Base-by-base conservation (phyloP, 2,113 vertebrate genomes). In the Oreotrochilus melanogaster region DNA sequence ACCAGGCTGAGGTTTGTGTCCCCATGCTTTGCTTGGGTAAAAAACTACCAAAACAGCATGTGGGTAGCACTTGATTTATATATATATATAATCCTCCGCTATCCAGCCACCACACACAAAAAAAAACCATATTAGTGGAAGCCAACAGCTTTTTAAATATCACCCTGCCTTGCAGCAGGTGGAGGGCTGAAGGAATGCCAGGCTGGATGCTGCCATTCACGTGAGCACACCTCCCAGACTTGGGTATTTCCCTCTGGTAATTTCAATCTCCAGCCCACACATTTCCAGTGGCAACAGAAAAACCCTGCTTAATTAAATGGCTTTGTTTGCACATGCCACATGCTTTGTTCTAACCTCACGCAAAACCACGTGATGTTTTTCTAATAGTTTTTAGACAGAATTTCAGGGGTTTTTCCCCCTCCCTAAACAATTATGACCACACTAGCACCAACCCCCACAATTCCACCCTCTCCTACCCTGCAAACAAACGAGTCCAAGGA, bases 151-250 rank as follows among this genome's bases (percentile, higher is more conserved):
- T 37, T 7, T 7, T 15, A 4, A 5, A 3, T 4, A 5, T 3
- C 18, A 4, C 45, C 69, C 14, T 15, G 42, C 8, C 2, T 8
- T 21, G 33, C 58, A 2, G 5, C 62, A 37, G 54, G 47, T 17
- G 62, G 37, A 5, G 30, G 8, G 60, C 9, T 7, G 27, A 1
- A 35, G 48, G 10, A 37, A 11, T 1, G 27, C 43, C 62, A 25
- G 74, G 3, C 3, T n/a, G 74, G 66, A 7, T 9, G 11, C 42
- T 3, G 33, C 11, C 37, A 10, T 9, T 10, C 28, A 2, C 50
- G 6, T 3, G 8, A 30, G 31, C 19, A 0, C 4, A 6, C 1
- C 45, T n/a, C 48, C 58, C 78, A n/a, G 0, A 13, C 0, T 2
- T 16, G 14, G 1, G 33, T 3, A 3, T 22, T 43, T 35, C 28